Evolutionary conservation across 2,113 vertebrate genomes (phyloP).

Genomic region (Nothocercus julius): DNA sequence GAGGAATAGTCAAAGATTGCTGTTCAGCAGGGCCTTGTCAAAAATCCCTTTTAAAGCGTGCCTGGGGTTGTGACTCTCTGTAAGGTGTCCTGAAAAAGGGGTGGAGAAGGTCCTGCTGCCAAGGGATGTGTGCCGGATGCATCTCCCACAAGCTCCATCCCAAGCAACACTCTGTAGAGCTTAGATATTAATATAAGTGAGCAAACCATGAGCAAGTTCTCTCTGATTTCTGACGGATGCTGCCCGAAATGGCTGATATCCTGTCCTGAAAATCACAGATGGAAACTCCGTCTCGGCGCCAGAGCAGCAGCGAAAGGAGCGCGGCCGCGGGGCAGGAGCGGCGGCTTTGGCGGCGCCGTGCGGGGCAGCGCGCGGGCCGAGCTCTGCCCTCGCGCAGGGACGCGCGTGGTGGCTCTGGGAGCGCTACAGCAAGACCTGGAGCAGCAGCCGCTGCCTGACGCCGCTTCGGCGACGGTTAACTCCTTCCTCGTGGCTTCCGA

Average conservation of each 20-base stretch:
- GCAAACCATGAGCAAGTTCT: neutral
- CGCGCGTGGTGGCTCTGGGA: neutral
- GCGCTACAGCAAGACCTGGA: neutral
- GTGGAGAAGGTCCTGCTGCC: neutral
- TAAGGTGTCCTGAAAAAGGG: neutral
- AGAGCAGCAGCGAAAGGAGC: conserved; percentile 64
- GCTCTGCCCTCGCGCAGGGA: neutral
- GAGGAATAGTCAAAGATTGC: neutral
- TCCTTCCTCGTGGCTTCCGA: conserved; percentile 45
- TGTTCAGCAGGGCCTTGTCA: neutral
- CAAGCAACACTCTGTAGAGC: neutral
- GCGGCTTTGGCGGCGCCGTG: too few species aligned
- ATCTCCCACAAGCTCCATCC: neutral
- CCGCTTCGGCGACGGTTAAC: neutral
- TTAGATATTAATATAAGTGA: neutral
- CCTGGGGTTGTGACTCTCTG: neutral
- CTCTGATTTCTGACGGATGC: neutral
- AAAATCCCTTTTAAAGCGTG: neutral
- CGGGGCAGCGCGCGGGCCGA: too few species aligned
- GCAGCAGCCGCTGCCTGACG: neutral
- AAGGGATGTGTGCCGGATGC: neutral
- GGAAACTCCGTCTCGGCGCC: conserved; percentile 57
- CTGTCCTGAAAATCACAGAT: conserved; percentile 65
- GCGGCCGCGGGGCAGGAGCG: too few species aligned
- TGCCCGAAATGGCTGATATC: conserved; percentile 50